These are phyloP conservation scores for Stegophylla sp. DNA, from an alignment of 2,888 invertebrate species.

Conservation along the genomic window DNA sequence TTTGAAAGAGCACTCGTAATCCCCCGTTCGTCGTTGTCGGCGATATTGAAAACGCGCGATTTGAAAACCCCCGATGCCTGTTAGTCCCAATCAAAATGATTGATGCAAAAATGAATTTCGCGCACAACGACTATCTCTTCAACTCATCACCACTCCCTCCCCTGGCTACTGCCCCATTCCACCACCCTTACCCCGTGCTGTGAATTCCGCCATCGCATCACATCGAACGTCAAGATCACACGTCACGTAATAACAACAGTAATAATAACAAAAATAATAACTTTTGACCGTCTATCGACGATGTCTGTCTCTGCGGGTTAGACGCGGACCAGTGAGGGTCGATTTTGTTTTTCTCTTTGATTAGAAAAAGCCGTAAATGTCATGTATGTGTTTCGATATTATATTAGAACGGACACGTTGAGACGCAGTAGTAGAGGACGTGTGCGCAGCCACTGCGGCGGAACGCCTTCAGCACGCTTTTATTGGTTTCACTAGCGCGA, in stretches of 20 bases:
- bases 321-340: constrained; percentile 3
- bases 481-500: constrained; percentile 14
- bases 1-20: constrained; percentile 19
- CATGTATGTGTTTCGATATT: not conserved
- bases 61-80: constrained; percentile 35
- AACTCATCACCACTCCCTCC: not conserved
- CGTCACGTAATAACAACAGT: not conserved
- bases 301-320: no score
- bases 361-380: not conserved
- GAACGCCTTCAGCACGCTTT: constrained; percentile 1
- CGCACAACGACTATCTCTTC: constrained; percentile 4
- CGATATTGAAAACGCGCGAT: constrained; percentile 44
- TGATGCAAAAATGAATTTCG: constrained; percentile 48
- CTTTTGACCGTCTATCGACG: not conserved
- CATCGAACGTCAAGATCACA: not conserved
- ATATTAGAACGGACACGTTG: not conserved
- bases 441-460: no score
- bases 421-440: constrained; percentile 12
- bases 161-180: not conserved
- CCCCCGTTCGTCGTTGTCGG: constrained; percentile 2
- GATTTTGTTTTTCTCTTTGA: constrained; percentile 8
- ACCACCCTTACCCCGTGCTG: not conserved
- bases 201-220: no score
- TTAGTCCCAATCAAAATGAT: constrained; percentile 45
- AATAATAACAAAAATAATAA: constrained; percentile 6